Conservation (phyloP, 2,113 vertebrate species). For the Ifrita kowaldi region DNA sequence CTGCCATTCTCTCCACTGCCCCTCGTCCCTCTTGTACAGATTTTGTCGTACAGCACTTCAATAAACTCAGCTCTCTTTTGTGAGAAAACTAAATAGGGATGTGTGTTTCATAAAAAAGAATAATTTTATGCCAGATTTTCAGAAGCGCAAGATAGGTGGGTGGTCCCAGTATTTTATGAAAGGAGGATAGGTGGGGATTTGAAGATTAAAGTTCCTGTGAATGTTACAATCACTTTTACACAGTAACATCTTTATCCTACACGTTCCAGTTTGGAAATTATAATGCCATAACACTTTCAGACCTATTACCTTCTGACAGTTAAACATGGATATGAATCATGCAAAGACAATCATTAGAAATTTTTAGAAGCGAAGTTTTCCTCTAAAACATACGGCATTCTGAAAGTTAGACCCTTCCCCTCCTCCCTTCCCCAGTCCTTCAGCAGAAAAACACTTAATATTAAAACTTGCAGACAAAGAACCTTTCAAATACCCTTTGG, state of each 20-base stretch:
- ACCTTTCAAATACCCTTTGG: not conserved
- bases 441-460: not conserved
- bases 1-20: not conserved
- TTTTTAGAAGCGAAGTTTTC: not conserved
- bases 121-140: not conserved
- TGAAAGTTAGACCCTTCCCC: not conserved
- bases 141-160: not conserved
- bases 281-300: not conserved
- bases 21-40: not conserved
- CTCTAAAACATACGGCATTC: not conserved
- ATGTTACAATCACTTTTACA: not conserved
- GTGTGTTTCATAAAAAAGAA: not conserved
- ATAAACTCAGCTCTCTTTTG: not conserved
- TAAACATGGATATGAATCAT: not conserved
- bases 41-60: not conserved
- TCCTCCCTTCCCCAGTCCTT: not conserved
- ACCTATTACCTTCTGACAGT: not conserved
- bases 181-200: not conserved
- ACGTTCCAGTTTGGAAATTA: not conserved
- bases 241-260: not conserved
- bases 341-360: not conserved
- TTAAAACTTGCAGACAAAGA: not conserved
- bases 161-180: not conserved
- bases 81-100: not conserved
- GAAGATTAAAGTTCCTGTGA: not conserved